Evolutionary conservation across 2,113 vertebrate species (phyloP), one percentile per base, ranked within the genome.

Genomic region (Mustelus asterias): DNA sequence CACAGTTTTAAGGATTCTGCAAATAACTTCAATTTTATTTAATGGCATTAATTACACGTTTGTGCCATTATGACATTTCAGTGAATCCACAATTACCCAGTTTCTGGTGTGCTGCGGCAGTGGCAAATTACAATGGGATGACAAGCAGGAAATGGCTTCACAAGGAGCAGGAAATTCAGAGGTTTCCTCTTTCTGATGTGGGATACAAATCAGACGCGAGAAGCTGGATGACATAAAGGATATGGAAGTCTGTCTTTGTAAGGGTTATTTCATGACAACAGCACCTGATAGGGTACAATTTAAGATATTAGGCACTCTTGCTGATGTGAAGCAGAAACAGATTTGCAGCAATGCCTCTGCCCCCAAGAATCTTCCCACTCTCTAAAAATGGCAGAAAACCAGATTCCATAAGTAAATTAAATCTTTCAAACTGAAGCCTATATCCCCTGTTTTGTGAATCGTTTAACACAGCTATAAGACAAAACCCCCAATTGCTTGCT

Each of bases 141-240:
- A 22, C 16, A 60, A 60, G 58, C 60, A 93, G 89, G 89, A 93
- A 93, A 93, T 93, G 60, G 60, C 60, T 20, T 67, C 29, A 63
- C 89, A 67, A 93, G 89, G 60, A 93, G 33, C 60, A 93, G 89
- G 89, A 93, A 93, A 93, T 93, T 93, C 89, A 93, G 33, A 65
- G 89, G 89, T 93, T 92, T 37, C 89, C 89, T 37, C 58, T 92
- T 92, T 13, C 67, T 7, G 26, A 58, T 60, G 33, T 93, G 89
- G 88, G 89, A 93, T 93, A 37, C 18, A 93, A 65, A 93, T 6
- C 16, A 93, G 89, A 65, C 89, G 33, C 11, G n/a, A 93, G 22
- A 65, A 37, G 37, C 1, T 37, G 63, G 89, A 67, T 67, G 89
- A 83, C 37, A 37, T 5, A 41, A 67, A 20, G 89, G 89, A n/a